Evolutionary conservation across 37 sponge, comb jelly and placozoan species (phyloP).

Genomic region (Eunapius fragilis): DNA sequence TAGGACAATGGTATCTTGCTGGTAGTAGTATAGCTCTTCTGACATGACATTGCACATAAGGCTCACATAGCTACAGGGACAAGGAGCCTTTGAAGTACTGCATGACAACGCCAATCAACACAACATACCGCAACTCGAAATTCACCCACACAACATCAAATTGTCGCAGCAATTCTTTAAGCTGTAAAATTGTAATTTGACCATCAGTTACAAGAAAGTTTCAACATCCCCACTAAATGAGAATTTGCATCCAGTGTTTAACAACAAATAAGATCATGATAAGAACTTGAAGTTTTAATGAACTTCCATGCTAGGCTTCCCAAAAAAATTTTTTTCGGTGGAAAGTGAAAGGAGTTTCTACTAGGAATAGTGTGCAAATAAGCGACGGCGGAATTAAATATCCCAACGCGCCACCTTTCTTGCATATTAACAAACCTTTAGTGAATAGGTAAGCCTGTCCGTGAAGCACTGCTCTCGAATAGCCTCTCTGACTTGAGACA

Average conservation of each 20-base stretch:
- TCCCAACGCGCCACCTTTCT: no score
- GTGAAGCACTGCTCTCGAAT: slow-evolving; percentile 59
- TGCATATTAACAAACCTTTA: slow-evolving; percentile 20
- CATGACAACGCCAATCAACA: neutral
- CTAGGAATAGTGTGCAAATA: neutral
- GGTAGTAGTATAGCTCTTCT: slow-evolving; percentile 71
- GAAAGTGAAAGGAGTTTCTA: no score
- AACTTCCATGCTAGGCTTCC: no score
- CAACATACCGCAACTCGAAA: slow-evolving; percentile 84
- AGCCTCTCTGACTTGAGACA: slow-evolving; percentile 54
- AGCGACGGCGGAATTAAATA: neutral
- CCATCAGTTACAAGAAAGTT: no score
- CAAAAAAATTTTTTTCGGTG: no score
- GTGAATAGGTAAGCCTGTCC: slow-evolving; percentile 11
- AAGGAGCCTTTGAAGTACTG: neutral
- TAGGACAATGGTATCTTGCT: slow-evolving; percentile 78
- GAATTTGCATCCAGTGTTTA: no score
- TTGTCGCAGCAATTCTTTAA: slow-evolving; percentile 57
- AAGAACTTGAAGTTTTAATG: no score
- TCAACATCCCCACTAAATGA: neutral
- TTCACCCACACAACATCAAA: slow-evolving; percentile 90
- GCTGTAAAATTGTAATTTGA: slow-evolving; percentile 20
- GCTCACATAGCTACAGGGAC: slow-evolving; percentile 71
- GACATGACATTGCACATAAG: slow-evolving; percentile 84
- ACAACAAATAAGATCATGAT: no score